Evolutionary conservation across 2,113 vertebrate species (phyloP), one percentile per base, ranked within the genome.

Genomic region (Pygoscelis adeliae): DNA sequence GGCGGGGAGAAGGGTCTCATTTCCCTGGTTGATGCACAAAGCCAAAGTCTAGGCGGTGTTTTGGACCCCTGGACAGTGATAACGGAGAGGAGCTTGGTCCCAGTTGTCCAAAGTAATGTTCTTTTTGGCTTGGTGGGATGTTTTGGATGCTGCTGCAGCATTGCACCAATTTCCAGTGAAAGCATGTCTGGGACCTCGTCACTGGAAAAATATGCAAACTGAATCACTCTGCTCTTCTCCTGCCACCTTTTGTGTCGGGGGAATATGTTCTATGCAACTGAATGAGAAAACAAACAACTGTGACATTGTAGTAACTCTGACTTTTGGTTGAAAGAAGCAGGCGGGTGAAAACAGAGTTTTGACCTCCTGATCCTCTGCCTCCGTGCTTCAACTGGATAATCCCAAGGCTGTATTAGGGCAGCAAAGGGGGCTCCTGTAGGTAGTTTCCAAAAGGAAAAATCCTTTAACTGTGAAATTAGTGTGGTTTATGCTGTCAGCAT

Each of bases 151-250:
- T 67, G 63, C 56, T 55, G 72, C 83, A 76, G 79, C 5, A 2
- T 93, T 90, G 82, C 86, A 92, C 66, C 58, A 49, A 4, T 82
- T 84, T 62, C 89, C 81, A 70, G 74, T 78, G 89, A 92, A 95
- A 94, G 87, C 85, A 52, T 53, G 92, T 89, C 93, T 97, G 96
- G 92, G 91, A 91, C 61, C 53, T 96, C 69, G 14, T 91, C 81
- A 82, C 70, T 72, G 90, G 91, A 82, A 94, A 97, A 97, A 27
- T 83, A 96, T 95, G 94, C 79, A 58, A 83, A 80, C 74, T 96
- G 95, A 96, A 94, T 97, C 95, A 91, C 69, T 70, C 29, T 73
- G 59, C 82, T 89, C 30, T 74, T 89, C 94, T 91, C 88, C 69
- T 94, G 89, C 79, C 93, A 89, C 93, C 86, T 92, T 91, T 90